Evolutionary conservation across 2,888 invertebrate genomes (phyloP).

Genomic region (Apeira syringaria): DNA sequence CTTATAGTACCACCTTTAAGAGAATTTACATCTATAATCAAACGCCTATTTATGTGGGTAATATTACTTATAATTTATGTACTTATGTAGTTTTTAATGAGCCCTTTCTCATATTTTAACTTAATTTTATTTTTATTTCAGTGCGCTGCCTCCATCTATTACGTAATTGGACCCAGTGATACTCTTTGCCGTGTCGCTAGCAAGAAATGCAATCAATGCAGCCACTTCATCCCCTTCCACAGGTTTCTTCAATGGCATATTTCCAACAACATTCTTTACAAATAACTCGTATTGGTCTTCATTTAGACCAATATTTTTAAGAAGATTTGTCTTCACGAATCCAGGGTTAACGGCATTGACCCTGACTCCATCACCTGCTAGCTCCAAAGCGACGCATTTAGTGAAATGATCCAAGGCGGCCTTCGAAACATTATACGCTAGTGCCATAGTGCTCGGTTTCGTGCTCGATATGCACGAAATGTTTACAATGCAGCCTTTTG

Average conservation of each 20-base stretch:
- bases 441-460: constrained; percentile 86
- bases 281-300: constrained; percentile 90
- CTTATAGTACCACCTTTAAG: no score
- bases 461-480: constrained; percentile 94
- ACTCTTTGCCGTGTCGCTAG: constrained; percentile 92
- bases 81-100: no score
- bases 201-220: constrained; percentile 92
- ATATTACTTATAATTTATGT: no score
- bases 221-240: constrained; percentile 94
- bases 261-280: constrained; percentile 84
- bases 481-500: constrained; percentile 94
- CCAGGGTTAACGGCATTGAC: constrained; percentile 97
- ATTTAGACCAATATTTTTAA: constrained; percentile 84
- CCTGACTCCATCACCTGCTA: constrained; percentile 90
- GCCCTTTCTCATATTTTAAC: no score
- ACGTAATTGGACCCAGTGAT: constrained; percentile 89
- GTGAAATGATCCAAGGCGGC: constrained; percentile 97
- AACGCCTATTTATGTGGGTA: no score
- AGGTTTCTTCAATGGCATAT: constrained; percentile 94
- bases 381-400: constrained; percentile 93
- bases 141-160: constrained; percentile 63
- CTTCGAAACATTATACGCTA: constrained; percentile 96
- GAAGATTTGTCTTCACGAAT: constrained; percentile 93
- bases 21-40: no score
- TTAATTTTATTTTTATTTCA: constrained; percentile 38